A percentile compares a stretch with the other conserved stretches of the same genome.
phyloP scores from a whole-genome alignment of 2,797 vertebrate species.

The Rhinophrynus dorsalis region DNA sequence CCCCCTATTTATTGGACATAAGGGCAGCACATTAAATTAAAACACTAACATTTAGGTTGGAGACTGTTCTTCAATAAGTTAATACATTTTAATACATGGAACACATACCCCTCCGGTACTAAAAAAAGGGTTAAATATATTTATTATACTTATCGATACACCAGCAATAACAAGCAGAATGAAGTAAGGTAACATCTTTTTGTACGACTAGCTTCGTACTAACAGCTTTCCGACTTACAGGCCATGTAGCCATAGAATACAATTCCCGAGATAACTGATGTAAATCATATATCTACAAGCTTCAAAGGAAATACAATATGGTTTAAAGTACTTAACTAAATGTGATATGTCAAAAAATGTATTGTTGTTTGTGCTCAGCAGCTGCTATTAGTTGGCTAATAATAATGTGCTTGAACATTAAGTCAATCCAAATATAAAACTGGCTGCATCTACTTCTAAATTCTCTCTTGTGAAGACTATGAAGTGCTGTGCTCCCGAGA shows the following conservation, averaged over 20 bases:
- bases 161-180: too few species aligned
- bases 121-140: too few species aligned
- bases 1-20: too few species aligned
- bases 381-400: constrained; percentile 62
- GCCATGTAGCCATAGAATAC: not conserved
- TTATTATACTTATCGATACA: too few species aligned
- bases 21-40: too few species aligned
- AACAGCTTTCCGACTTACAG: not conserved
- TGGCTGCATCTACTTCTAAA: constrained; percentile 50
- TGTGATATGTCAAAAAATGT: constrained; percentile 23
- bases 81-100: too few species aligned
- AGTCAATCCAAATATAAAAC: constrained; percentile 55
- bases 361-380: constrained; percentile 47
- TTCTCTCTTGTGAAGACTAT: constrained; percentile 27
- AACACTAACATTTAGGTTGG: too few species aligned
- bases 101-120: too few species aligned
- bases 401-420: constrained; percentile 52
- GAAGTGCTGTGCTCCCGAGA: constrained; percentile 46
- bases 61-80: too few species aligned
- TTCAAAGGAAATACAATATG: constrained; percentile 38
- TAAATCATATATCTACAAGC: constrained; percentile 33
- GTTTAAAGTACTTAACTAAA: constrained; percentile 27
- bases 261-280: constrained; percentile 18
- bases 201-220: too few species aligned
- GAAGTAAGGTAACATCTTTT: too few species aligned